Evolutionary conservation across 2,113 vertebrate genomes (phyloP).

Genomic region (Anhinga anhinga): DNA sequence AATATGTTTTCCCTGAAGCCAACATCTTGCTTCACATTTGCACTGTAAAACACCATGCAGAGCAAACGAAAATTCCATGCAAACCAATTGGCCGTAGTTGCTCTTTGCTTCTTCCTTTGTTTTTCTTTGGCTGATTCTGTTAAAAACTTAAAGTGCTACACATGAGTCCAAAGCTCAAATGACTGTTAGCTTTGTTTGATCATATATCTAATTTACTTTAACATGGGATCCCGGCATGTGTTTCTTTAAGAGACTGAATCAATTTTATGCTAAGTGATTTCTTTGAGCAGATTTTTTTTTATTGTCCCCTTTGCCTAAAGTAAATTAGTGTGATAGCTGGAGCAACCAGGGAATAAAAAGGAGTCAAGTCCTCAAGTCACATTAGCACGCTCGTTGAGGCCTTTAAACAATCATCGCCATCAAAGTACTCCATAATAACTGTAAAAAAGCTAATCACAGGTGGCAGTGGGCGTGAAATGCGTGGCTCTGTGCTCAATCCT

Average conservation of each 20-base stretch:
- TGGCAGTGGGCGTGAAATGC: conserved; percentile 79
- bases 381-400: conserved; percentile 71
- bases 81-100: not conserved
- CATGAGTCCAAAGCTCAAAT: not conserved
- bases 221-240: not conserved
- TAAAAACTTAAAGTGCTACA: not conserved
- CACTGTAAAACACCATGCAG: not conserved
- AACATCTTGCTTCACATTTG: not conserved
- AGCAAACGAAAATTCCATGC: not conserved
- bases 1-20: not conserved
- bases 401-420: conserved; percentile 77
- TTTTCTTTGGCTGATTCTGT: not conserved
- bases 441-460: conserved; percentile 83
- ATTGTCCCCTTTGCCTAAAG: conserved; percentile 59
- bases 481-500: conserved; percentile 66
- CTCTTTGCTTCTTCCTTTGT: not conserved
- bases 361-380: conserved; percentile 71
- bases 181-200: conserved; percentile 1
- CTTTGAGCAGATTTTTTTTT: conserved; percentile 19
- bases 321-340: conserved; percentile 72
- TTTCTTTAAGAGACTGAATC: conserved; percentile 43
- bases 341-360: conserved; percentile 55
- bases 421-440: conserved; percentile 74
- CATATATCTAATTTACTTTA: conserved; percentile 37
- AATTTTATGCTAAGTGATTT: conserved; percentile 56